Conservation (phyloP, 1,140 invertebrate genomes). For the Leguminivora glycinivorella region DNA sequence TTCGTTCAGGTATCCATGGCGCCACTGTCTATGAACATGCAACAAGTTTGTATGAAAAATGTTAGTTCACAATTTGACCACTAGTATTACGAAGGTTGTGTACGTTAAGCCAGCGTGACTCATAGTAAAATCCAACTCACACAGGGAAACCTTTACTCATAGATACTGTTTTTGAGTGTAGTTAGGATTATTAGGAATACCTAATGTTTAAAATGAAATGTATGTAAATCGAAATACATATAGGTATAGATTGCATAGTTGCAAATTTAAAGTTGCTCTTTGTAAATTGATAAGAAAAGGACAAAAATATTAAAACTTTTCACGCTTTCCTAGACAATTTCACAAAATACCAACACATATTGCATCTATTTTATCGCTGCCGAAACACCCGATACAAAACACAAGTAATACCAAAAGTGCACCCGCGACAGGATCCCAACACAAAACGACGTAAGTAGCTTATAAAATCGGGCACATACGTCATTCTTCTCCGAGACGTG, state of each 20-base stretch:
- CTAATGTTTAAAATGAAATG: too few species aligned
- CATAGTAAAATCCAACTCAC: slow-evolving; percentile 62
- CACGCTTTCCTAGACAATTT: background rate
- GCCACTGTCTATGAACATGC: slow-evolving; percentile 2
- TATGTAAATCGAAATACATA: too few species aligned
- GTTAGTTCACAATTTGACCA: background rate
- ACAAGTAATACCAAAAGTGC: background rate
- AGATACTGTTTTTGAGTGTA: background rate
- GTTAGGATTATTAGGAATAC: background rate
- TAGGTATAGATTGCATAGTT: too few species aligned
- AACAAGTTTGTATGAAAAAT: slow-evolving; percentile 14
- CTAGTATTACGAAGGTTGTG: slow-evolving; percentile 30
- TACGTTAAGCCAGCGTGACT: slow-evolving; percentile 51
- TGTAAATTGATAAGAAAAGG: too few species aligned
- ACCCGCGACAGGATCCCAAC: background rate
- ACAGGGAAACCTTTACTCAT: slow-evolving; percentile 38
- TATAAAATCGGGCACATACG: background rate
- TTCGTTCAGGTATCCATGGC: background rate
- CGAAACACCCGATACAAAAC: background rate
- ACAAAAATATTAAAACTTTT: background rate
- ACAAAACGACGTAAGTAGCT: background rate
- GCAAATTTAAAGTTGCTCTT: too few species aligned
- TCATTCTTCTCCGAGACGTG: background rate
- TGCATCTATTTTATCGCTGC: background rate
- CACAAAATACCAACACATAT: background rate